Evolutionary conservation across 2,888 invertebrate genomes (phyloP).

Genomic region (Schizaphis graminum): DNA sequence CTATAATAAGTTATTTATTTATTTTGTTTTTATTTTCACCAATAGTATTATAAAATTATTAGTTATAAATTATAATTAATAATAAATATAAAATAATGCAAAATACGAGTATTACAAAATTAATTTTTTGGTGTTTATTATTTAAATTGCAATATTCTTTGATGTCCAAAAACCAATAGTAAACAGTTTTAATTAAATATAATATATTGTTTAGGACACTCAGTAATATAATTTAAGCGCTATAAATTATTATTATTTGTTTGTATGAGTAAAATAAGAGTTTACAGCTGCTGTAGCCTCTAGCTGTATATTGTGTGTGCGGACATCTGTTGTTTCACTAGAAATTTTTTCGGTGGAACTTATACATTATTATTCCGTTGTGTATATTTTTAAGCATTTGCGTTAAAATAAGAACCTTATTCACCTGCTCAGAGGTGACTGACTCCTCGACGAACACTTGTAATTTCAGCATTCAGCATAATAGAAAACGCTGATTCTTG

Average conservation of each 20-base stretch:
- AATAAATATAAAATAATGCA: too few species aligned
- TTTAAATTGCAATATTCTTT: not conserved
- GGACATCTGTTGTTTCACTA: not conserved
- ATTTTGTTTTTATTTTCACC: too few species aligned
- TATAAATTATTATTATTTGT: not conserved
- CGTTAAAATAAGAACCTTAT: not conserved
- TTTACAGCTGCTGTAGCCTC: not conserved
- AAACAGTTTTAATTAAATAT: not conserved
- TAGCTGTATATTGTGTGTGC: not conserved
- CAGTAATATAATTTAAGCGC: not conserved
- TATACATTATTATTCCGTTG: not conserved
- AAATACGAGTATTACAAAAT: too few species aligned
- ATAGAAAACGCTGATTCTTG: not conserved
- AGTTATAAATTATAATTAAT: too few species aligned
- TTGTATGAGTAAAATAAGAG: not conserved
- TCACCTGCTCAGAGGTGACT: constrained; percentile 1
- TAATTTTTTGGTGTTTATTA: too few species aligned
- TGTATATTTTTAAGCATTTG: not conserved
- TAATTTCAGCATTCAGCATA: not conserved
- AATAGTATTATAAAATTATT: too few species aligned
- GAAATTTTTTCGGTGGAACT: not conserved
- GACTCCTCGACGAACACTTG: not conserved
- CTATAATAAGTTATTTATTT: too few species aligned
- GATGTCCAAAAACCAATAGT: not conserved
- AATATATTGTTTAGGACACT: not conserved